These are phyloP conservation scores for Campylomormyrus numenius DNA, from an alignment of 2,113 vertebrate genomes.

Conservation along the genomic window DNA sequence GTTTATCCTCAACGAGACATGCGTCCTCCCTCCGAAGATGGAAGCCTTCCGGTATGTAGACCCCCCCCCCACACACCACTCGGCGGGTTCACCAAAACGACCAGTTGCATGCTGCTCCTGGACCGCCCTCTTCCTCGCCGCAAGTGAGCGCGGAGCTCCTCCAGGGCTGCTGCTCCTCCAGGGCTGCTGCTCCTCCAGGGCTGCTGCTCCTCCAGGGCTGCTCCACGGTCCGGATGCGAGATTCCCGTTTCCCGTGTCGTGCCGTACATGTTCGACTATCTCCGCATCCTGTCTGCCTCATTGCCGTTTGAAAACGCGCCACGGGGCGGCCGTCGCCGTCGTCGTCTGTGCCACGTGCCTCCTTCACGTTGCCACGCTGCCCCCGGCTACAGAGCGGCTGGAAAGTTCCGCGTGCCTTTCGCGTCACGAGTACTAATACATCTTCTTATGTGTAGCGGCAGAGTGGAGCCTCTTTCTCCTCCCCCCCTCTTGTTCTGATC, in stretches of 20 bases:
- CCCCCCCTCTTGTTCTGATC: not conserved
- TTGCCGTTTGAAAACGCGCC: not conserved
- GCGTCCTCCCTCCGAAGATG: slow-evolving; percentile 39
- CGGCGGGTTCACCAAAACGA: slow-evolving; percentile 16
- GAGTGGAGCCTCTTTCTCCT: not conserved
- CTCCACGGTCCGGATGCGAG: not conserved
- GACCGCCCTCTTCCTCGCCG: not conserved
- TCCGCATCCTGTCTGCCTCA: not conserved
- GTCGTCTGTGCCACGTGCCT: not conserved
- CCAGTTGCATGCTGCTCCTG: slow-evolving; percentile 17
- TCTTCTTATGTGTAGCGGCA: not conserved
- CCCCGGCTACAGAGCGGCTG: not conserved
- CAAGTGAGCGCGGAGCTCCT: not conserved
- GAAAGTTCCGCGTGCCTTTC: not conserved
- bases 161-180: not conserved
- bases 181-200: not conserved
- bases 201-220: not conserved
- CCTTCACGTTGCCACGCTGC: not conserved
- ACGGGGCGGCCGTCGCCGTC: not conserved
- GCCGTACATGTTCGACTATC: not conserved
- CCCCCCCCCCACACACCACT: not conserved
- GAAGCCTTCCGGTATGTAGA: slow-evolving; percentile 45
- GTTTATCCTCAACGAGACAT: slow-evolving; percentile 42
- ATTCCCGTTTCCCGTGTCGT: not conserved
- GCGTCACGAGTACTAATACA: no score